Evolutionary conservation across 2,888 invertebrate genomes (phyloP).

Genomic region (Plebejus argus): DNA sequence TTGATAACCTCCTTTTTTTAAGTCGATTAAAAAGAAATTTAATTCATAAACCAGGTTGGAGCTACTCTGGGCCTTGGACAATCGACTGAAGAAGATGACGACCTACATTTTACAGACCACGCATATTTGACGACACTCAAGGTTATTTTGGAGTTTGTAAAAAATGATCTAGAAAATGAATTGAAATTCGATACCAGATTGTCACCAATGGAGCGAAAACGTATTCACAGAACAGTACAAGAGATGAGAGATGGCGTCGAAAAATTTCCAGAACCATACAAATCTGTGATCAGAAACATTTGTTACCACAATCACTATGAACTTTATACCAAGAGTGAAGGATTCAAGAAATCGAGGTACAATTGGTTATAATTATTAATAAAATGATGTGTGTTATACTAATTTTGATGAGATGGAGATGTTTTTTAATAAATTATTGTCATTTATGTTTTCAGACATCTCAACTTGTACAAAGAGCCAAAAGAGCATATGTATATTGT

Average conservation of each 20-base stretch:
- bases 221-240: slow-evolving; percentile 49
- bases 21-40: neutral
- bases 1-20: no score
- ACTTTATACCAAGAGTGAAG: slow-evolving; percentile 53
- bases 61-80: slow-evolving; percentile 49
- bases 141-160: slow-evolving; percentile 56
- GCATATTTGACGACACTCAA: slow-evolving; percentile 52
- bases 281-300: slow-evolving; percentile 48
- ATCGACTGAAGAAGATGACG: slow-evolving; percentile 29
- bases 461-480: slow-evolving; percentile 58
- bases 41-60: slow-evolving; percentile 44
- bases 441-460: slow-evolving; percentile 48
- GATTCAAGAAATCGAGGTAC: slow-evolving; percentile 37
- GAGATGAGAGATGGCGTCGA: slow-evolving; percentile 41
- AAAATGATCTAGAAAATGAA: slow-evolving; percentile 52
- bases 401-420: no score
- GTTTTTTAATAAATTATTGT: neutral
- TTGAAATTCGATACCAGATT: slow-evolving; percentile 52
- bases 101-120: slow-evolving; percentile 35
- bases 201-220: slow-evolving; percentile 48
- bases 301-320: slow-evolving; percentile 48
- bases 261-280: slow-evolving; percentile 30
- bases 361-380: slow-evolving; percentile 57
- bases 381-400: slow-evolving; percentile 5
- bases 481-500: slow-evolving; percentile 54